Base-by-base conservation (phyloP, 1,140 invertebrate species). In the Ceratosolen solmsi region DNA sequence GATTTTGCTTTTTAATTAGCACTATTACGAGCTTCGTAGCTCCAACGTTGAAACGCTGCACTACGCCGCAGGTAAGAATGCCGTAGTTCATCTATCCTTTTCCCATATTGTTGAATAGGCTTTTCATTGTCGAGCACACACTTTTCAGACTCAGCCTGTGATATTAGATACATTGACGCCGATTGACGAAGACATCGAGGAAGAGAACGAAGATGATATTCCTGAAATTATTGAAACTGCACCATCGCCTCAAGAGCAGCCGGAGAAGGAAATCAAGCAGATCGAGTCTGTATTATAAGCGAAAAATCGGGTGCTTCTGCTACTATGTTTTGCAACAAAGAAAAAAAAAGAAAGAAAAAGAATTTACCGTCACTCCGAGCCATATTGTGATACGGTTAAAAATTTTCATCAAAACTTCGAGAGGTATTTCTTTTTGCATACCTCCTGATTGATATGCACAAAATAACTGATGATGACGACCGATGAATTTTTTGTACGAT, bases 1-100 rank as follows among this genome's bases (percentile, higher is more conserved):
- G 96, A 49, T 94, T 93, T 0, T 94, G 99, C 90, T 97, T 99
- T 90, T 93, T 96, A 9, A 89, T 98, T 7, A 95, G 97, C 22
- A 96, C 97, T 0, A 85, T 96, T 1, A 96, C 96, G 17, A 96
- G 96, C 85, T 97, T 98, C 86, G 92, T 96, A 82, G 95, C 97
- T 56, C 96, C 96, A 5, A 92, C 93, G 78, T 93, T 96, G 89
- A 95, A 95, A 88, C 93, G 94, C 88, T 95, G 92, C 84, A 90
- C 88, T 72, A 88, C 88, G 76, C 90, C 90, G 79, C 86, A 91
- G 88, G 90, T 91, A 86, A 58, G 3, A 7, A 22, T 22, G 51
- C 20, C 51, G 20, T 3, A 22, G 17, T 22, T 4, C 13, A 54
- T 11, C 51, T 15, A n/a, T n/a, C n/a, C n/a, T n/a, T n/a, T n/a